phyloP scores from a whole-genome alignment of 2,797 vertebrate species.

The Notolepis coatsorum region DNA sequence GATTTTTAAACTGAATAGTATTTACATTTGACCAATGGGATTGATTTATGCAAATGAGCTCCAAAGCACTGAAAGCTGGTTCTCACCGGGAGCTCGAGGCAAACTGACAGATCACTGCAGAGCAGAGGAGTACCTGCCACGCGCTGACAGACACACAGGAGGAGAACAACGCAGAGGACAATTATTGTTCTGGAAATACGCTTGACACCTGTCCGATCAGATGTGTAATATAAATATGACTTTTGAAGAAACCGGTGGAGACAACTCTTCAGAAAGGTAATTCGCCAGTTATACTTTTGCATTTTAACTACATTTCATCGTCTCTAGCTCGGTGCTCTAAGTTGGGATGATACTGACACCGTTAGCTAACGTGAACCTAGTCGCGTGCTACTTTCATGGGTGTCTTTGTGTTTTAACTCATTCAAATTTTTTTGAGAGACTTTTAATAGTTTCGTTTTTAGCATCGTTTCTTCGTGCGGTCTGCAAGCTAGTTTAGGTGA shows the following conservation, averaged over 20 bases:
- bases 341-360: not conserved
- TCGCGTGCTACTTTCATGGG: no score
- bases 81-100: not conserved
- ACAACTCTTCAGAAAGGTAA: conserved; percentile 88
- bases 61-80: not conserved
- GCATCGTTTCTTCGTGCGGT: no score
- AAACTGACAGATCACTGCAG: not conserved
- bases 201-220: conserved; percentile 46
- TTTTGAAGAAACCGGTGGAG: conserved; percentile 89
- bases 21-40: conserved; percentile 35
- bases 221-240: conserved; percentile 93
- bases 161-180: not conserved
- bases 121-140: not conserved
- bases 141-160: not conserved
- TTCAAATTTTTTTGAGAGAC: no score
- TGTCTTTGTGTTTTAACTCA: no score
- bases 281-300: not conserved
- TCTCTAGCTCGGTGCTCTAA: no score
- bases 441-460: no score
- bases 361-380: no score
- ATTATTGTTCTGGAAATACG: conserved; percentile 54
- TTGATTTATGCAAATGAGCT: conserved; percentile 55
- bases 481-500: no score
- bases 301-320: not conserved
- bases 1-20: not conserved